Base-by-base conservation (phyloP, 2,113 vertebrate species). In the Salminus brasiliensis region DNA sequence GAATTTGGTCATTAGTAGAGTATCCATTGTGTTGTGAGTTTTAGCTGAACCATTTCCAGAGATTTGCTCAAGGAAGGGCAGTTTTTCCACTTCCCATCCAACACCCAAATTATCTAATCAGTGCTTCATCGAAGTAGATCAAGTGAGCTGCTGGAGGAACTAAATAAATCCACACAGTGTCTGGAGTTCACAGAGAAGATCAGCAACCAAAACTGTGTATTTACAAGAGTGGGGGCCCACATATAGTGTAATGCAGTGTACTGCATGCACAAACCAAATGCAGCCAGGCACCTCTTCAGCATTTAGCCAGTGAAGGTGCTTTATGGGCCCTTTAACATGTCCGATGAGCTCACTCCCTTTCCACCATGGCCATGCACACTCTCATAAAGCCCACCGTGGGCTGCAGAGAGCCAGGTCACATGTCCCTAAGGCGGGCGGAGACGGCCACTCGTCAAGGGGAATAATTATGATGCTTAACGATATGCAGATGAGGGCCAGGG, bases 401-500 rank as follows among this genome's bases (percentile, higher is more conserved):
- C 41, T 18, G 90, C 84, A 94, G 93, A 94, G 95, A 94, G 91
- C 87, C 79, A 87, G 92, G 93, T 96, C 93, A 90, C 92, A 85
- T 93, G 74, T 93, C 92, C 88, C 93, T 92, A 85, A 88, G 90
- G 88, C 92, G 92, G 92, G 90, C 93, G 89, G 89, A 87, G 93
- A 91, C 88, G 88, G 90, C 88, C 86, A 89, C 94, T 95, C 92
- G 91, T 97, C 95, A 94, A 91, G 92, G 94, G 91, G 87, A 92
- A 95, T 93, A 90, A 92, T 94, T 95, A 95, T 93, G 89, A 92
- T 87, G 89, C 92, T 93, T 96, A 97, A 95, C 3, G 93, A 95
- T 94, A 96, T 96, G 95, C 94, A 96, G 95, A 98, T 97, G 93
- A 96, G 94, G 92, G 89, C 94, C 93, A 85, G 90, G 92, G 90